Evolutionary conservation across 23 tunicate species (phyloP), one percentile per base, ranked within the genome.

Genomic region (Diplosoma virens): DNA sequence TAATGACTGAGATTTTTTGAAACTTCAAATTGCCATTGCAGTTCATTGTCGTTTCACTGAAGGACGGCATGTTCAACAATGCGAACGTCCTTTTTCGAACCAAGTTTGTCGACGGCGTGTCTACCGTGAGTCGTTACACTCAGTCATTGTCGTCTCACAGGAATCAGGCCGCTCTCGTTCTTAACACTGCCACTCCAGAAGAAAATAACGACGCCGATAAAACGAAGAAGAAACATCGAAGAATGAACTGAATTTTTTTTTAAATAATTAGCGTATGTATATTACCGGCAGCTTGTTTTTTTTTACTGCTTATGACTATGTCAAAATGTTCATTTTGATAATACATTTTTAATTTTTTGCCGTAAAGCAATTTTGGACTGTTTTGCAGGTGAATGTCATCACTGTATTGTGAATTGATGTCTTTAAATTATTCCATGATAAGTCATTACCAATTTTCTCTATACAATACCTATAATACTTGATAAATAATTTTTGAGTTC

Each of bases 1-100:
- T n/a, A n/a, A n/a, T n/a, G n/a, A n/a, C n/a, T n/a, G n/a, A n/a
- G n/a, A n/a, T n/a, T n/a, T n/a, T n/a, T n/a, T n/a, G n/a, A n/a
- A n/a, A n/a, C n/a, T n/a, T 14, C 50, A 41, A 41, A 41, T 41
- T 41, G 14, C 14, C 11, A 7, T 61, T 80, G 30, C 85, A 86
- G 88, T 93, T 93, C 37, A 82, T 93, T 27, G 93, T 87, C 33
- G 94, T 93, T n/a, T 93, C 98, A 20, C 58, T 87, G 47, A 86
- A 93, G 73, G 98, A 93, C 73, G 98, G 98, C 4, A 93, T 93
- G 98, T 93, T 86, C 73, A 82, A 86, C 78, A 93, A 93, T 56
- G 98, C 98, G 28, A 86, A 86, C 33, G 98, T 93, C 3, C 67
- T 93, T 7, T 93, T 86, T 76, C 93, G 98, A 27, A 93, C 98